Evolutionary conservation across 1,140 invertebrate species (phyloP).

Genomic region (Lamellibrachia luymesi): DNA sequence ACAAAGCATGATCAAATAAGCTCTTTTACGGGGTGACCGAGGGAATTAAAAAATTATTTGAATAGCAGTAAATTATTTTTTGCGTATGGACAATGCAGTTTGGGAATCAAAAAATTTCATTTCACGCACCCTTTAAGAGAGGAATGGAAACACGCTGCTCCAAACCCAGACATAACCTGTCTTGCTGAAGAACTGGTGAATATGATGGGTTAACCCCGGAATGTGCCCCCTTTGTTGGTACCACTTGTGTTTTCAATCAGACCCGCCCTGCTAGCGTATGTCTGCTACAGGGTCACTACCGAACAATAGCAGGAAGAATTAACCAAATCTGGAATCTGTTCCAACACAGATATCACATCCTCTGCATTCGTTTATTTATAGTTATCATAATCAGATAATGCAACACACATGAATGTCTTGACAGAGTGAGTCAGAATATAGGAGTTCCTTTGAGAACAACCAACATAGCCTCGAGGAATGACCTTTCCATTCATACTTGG

Average conservation of each 20-base stretch:
- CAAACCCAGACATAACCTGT: neutral
- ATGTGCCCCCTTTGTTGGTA: neutral
- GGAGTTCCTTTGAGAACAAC: neutral
- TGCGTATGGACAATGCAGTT: too few relatives aligned
- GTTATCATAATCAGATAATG: conserved; percentile 1
- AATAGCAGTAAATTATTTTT: too few relatives aligned
- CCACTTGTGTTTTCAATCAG: neutral
- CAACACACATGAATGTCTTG: neutral
- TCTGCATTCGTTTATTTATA: conserved; percentile 2
- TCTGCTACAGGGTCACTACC: neutral
- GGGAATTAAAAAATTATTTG: too few relatives aligned
- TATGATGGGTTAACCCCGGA: neutral
- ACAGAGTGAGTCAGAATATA: neutral
- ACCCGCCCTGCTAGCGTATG: neutral
- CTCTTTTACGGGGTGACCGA: too few relatives aligned
- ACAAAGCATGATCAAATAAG: too few relatives aligned
- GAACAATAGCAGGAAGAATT: neutral
- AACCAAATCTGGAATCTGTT: neutral
- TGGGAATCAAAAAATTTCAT: too few relatives aligned
- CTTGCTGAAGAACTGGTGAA: neutral
- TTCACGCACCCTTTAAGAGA: too few relatives aligned
- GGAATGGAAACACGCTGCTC: neutral
- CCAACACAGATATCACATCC: neutral
- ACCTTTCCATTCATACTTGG: neutral
- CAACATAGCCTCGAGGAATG: neutral